Evolutionary conservation across 1,140 invertebrate genomes (phyloP).

Genomic region (Aphelenchoides avenae): DNA sequence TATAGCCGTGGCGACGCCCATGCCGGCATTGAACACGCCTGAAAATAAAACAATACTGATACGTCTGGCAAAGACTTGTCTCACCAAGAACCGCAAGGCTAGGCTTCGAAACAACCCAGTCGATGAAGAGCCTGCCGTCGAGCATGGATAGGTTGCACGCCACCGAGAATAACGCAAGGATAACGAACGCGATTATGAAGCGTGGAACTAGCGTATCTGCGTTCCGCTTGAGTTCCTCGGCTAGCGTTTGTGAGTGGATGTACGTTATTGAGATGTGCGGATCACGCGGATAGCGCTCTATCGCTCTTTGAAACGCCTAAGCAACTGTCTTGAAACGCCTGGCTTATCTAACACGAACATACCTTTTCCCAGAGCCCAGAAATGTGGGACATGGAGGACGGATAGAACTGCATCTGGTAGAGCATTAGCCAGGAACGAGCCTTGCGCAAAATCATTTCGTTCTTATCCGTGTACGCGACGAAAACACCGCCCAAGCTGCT

Average conservation of each 20-base stretch:
- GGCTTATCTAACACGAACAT: slow-evolving; percentile 1
- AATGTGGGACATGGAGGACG: slow-evolving; percentile 39
- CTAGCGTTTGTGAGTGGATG: slow-evolving; percentile 42
- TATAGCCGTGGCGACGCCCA: slow-evolving; percentile 76
- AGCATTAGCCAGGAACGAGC: slow-evolving; percentile 58
- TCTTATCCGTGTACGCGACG: slow-evolving; percentile 41
- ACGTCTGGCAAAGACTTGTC: no score
- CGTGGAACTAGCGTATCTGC: slow-evolving; percentile 52
- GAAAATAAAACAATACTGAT: no score
- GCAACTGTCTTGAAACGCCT: slow-evolving; percentile 18
- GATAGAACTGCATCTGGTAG: slow-evolving; percentile 57
- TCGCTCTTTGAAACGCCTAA: slow-evolving; percentile 48
- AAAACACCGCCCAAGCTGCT: slow-evolving; percentile 52
- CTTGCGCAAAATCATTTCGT: slow-evolving; percentile 43
- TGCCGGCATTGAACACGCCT: slow-evolving; percentile 66
- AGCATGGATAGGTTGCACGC: slow-evolving; percentile 52
- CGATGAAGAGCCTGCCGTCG: slow-evolving; percentile 44
- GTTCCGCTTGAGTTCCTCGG: slow-evolving; percentile 56
- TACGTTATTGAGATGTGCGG: slow-evolving; percentile 50
- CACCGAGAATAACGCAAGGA: slow-evolving; percentile 50
- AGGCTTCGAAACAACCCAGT: slow-evolving; percentile 58
- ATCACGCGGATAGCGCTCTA: slow-evolving; percentile 42
- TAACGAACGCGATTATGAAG: slow-evolving; percentile 49
- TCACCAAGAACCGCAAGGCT: slow-evolving; percentile 61
- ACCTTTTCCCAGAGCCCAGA: slow-evolving; percentile 55